Base-by-base conservation (phyloP, 2,797 vertebrate species). In the Gobio occitaniae region DNA sequence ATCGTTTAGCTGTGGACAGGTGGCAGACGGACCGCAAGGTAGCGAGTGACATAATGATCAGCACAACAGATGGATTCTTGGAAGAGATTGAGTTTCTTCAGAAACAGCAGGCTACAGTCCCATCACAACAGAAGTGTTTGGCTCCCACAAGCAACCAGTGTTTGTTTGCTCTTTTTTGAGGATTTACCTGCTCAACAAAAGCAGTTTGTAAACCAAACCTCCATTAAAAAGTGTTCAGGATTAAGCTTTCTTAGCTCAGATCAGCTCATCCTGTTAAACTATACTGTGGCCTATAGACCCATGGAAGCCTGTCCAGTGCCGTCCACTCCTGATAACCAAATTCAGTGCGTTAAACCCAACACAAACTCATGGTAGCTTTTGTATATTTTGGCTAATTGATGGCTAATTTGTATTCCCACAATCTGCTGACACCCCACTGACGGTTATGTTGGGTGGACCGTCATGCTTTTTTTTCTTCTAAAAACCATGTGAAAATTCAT, bases 1-100 rank as follows among this genome's bases (percentile, higher is more conserved):
- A 25, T 47, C n/a, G 38, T 21, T 41, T 70, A 59, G 38, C 70
- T 47, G 25, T 44, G 70, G 25, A 61, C 86, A 72, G 79, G 50
- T 84, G 71, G 47, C 83, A 32, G 50, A 32, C 19, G 6, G 69
- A 41, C 47, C 74, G 29, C 10, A 59, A 78, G 84, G 77, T 82
- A 65, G 76, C 29, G 38, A 59, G 68, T 59, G 50, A 70, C 68
- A 54, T 50, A 61, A 63, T 41, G 59, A 56, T 70, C 80, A 81
- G 68, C 50, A 25, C 79, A 83, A 47, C 56, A 72, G 71, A 81
- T 78, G 71, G 74, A 68, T 48, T 78, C 75, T 50, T 74, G 38
- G 66, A 47, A 59, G 80, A 15, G 74, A 68, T 74, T 48, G 41
- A 13, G 47, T 86, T 86, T 76, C 78, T 61, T 36, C 12, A 44